phyloP scores from a whole-genome alignment of 2,797 vertebrate species.

The Chloroceryle amazona region DNA sequence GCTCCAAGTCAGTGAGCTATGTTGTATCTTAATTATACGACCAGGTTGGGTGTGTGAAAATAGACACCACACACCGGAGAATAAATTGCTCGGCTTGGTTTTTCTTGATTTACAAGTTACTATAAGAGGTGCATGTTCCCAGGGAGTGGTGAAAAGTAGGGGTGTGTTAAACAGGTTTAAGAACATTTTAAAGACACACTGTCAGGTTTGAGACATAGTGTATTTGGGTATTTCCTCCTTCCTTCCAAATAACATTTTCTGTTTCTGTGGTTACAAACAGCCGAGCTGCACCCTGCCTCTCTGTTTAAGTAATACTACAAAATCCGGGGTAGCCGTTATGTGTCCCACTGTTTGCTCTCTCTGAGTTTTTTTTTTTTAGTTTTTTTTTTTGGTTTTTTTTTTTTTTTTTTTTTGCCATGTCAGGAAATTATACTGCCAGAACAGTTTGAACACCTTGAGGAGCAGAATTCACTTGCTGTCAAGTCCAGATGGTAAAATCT shows the following conservation, averaged over 20 bases:
- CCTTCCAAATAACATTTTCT: slow-evolving; percentile 50
- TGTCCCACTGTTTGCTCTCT: background rate
- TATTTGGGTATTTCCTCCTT: slow-evolving; percentile 10
- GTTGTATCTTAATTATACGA: slow-evolving; percentile 25
- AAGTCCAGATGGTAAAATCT: background rate
- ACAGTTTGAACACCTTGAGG: background rate
- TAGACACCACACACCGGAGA: background rate
- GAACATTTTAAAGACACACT: slow-evolving; percentile 65
- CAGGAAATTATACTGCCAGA: background rate
- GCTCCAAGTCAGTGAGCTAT: background rate
- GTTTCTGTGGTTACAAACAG: slow-evolving; percentile 4
- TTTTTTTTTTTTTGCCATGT: background rate
- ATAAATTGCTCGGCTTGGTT: slow-evolving; percentile 61
- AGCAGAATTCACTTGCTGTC: background rate
- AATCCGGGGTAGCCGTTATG: background rate
- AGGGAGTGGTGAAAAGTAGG: slow-evolving; percentile 58
- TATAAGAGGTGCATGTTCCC: slow-evolving; percentile 43
- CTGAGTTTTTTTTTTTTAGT: background rate
- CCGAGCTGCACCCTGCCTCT: background rate
- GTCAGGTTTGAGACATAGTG: slow-evolving; percentile 32
- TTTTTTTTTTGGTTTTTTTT: background rate
- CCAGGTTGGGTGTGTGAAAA: slow-evolving; percentile 63
- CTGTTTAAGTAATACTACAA: background rate
- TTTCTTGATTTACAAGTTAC: slow-evolving; percentile 75
- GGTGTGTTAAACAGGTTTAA: slow-evolving; percentile 66